These are phyloP conservation scores for Pantherophis guttatus DNA, from an alignment of 2,113 vertebrate genomes.

Conservation along the genomic window DNA sequence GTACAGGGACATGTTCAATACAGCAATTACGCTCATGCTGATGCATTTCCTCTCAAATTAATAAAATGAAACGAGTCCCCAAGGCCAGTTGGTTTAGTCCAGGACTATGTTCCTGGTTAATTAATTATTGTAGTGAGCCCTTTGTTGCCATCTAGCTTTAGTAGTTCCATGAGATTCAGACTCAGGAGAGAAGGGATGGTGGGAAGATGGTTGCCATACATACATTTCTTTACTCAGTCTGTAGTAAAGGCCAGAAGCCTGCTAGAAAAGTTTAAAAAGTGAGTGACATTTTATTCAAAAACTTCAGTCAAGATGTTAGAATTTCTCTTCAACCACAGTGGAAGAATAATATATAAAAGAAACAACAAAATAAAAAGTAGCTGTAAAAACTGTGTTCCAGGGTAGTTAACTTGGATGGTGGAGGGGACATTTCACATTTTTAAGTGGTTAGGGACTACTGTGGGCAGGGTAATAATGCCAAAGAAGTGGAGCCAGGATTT, in stretches of 20 bases:
- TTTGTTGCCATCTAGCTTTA: conserved; percentile 55
- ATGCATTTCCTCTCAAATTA: conserved; percentile 59
- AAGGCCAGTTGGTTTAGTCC: conserved; percentile 29
- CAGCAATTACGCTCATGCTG: conserved; percentile 56
- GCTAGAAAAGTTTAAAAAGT: not conserved
- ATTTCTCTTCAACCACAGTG: not conserved
- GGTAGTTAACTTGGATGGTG: not conserved
- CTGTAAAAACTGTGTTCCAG: not conserved
- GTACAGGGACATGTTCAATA: conserved; percentile 56
- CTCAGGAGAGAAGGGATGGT: conserved; percentile 12
- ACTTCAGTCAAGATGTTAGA: not conserved
- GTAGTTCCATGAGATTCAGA: conserved; percentile 40
- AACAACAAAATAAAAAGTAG: not conserved
- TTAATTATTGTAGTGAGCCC: conserved; percentile 51
- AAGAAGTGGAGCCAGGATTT: not conserved
- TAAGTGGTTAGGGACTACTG: not conserved
- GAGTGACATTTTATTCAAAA: conserved; percentile 5
- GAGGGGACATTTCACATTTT: not conserved
- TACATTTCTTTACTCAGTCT: conserved; percentile 14
- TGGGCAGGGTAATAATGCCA: not conserved
- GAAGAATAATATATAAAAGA: not conserved
- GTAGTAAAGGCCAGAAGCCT: conserved; percentile 18
- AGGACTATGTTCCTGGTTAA: conserved; percentile 33
- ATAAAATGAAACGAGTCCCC: conserved; percentile 61
- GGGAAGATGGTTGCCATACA: not conserved